Base-by-base conservation (phyloP, 2,888 invertebrate genomes). In the Campopleginae sp. region DNA sequence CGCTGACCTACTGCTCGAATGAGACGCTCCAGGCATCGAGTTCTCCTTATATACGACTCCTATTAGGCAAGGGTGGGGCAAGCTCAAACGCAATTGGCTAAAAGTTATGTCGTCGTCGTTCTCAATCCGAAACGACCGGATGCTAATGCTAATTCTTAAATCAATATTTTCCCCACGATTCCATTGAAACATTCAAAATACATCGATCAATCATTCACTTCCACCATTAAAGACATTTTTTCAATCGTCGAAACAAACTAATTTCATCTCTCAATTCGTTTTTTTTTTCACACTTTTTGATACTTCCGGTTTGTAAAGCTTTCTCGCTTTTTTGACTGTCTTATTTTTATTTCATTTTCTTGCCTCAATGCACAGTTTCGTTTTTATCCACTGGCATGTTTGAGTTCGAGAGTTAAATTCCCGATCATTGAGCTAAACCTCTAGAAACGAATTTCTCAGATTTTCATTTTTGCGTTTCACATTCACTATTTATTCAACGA, bases 1-100 rank as follows among this genome's bases (percentile, higher is more conserved):
- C 65, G 48, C 10, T 63, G 76, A 76, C 65, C 38, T 33, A 76
- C 76, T 76, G 23, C 23, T 65, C 27, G 14, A 58, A 58, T 27
- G 27, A 27, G 48, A 19, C 38, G 7, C 17, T 75, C 48, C 65
- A 27, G 10, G 51, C 19, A 38, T 76, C 23, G 31, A 33, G 38
- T 4, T n/a, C 23, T 33, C 27, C 23, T 38, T 51, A 23, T 51
- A 48, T 48, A 65, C 51, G 8, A 8, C 7, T 27, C 0, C 0
- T 17, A 23, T 42, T 5, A 7, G 31, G 33, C 7, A 27, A n/a
- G 63, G 44, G 31, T 2, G 27, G 44, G 27, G 74, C n/a, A 63
- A n/a, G 38, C 12, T 23, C 14, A 19, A 27, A 12, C 33, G 14
- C 65, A 10, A 44, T n/a, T 23, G 58, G 54, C 58, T 27, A 14